A percentile compares a stretch with the other conserved stretches of the same genome.
phyloP scores from a whole-genome alignment of 2,113 vertebrate genomes.

The Muntiacus reevesi region DNA sequence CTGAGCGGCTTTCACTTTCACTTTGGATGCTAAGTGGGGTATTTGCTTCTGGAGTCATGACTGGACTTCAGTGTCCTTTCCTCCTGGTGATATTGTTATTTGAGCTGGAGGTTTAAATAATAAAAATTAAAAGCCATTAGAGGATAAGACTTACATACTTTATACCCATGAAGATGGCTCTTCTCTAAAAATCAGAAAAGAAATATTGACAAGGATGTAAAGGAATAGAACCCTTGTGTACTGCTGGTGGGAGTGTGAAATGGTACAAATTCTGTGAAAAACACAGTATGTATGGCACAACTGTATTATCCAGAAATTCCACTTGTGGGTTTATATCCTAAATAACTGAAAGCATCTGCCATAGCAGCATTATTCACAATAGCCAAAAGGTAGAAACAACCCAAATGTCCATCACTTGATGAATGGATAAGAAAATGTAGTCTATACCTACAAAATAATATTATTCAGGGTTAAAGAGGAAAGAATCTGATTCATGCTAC shows the following conservation, averaged over 20 bases:
- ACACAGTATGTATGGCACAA: neutral
- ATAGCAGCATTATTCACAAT: neutral
- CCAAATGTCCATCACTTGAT: neutral
- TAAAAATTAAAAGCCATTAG: neutral
- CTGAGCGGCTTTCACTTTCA: neutral
- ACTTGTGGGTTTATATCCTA: neutral
- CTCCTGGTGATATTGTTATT: neutral
- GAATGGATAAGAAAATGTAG: neutral
- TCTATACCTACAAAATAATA: neutral
- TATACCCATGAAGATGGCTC: neutral
- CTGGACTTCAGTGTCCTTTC: neutral
- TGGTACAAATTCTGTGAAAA: neutral
- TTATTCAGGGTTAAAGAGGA: neutral
- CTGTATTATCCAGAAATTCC: neutral
- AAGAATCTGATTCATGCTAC: neutral
- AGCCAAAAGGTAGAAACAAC: neutral
- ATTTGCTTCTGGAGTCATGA: neutral
- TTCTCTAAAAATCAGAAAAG: neutral
- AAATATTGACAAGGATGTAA: neutral
- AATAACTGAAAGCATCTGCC: neutral
- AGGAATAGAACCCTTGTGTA: neutral
- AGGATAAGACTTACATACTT: neutral
- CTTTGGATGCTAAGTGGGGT: neutral
- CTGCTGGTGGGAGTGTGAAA: neutral
- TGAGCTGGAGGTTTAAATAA: neutral